Evolutionary conservation across 2,888 invertebrate species (phyloP).

Genomic region (Stenodema calcarata): DNA sequence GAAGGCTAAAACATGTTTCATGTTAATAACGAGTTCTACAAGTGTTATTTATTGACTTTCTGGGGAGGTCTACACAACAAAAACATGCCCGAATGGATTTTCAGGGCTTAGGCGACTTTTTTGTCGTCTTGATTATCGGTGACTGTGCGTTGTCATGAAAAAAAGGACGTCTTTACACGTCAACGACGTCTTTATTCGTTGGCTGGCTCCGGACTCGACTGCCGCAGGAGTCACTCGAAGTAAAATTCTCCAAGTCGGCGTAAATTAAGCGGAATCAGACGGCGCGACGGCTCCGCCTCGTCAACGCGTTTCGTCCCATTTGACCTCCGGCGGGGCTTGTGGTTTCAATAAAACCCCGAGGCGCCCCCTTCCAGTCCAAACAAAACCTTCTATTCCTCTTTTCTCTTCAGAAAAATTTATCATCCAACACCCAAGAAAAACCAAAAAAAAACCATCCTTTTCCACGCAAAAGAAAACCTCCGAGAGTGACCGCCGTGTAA

Average conservation of each 20-base stretch:
- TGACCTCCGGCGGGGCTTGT: constrained; percentile 12
- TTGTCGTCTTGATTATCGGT: too few relatives aligned
- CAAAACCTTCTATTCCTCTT: not conserved
- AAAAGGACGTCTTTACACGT: not conserved
- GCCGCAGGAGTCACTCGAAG: not conserved
- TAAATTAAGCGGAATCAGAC: constrained; percentile 41
- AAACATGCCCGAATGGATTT: too few relatives aligned
- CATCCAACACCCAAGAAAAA: not conserved
- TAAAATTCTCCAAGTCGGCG: not conserved
- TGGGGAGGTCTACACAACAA: too few relatives aligned
- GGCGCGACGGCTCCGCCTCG: constrained; percentile 36
- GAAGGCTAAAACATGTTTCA: too few relatives aligned
- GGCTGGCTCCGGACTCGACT: not conserved
- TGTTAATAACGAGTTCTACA: too few relatives aligned
- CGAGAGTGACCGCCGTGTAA: not conserved
- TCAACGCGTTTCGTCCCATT: constrained; percentile 35
- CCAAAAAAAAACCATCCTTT: not conserved
- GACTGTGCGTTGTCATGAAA: not conserved
- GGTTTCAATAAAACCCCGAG: constrained; percentile 26
- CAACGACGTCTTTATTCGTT: not conserved
- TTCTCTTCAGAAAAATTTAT: not conserved
- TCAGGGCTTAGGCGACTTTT: too few relatives aligned
- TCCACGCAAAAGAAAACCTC: not conserved
- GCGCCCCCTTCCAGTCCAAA: not conserved
- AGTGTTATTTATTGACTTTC: too few relatives aligned